phyloP scores from a whole-genome alignment of 2,113 vertebrate genomes.

The Pituophis catenifer region DNA sequence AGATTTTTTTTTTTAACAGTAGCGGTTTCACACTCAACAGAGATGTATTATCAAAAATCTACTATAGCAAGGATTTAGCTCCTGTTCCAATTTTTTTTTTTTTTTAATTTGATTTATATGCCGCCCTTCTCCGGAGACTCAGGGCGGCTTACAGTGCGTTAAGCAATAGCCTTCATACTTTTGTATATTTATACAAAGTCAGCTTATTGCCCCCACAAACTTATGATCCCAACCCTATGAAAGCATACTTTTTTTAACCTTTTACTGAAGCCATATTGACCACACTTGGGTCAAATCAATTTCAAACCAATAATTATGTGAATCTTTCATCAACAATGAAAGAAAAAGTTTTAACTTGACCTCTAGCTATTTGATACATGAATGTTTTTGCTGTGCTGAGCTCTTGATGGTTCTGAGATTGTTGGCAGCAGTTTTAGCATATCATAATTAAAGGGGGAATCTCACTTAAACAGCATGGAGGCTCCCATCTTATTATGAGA shows the following conservation, averaged over 20 bases:
- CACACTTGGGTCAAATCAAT: not conserved
- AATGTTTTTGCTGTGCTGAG: not conserved
- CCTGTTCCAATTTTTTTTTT: not conserved
- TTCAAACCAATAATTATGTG: not conserved
- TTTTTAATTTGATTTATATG: no score
- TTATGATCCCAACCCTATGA: not conserved
- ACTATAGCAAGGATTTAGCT: not conserved
- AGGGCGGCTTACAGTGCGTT: no score
- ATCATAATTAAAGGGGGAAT: not conserved
- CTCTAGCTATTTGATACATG: not conserved
- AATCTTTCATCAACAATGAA: not conserved
- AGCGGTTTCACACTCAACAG: not conserved
- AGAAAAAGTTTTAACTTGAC: not conserved
- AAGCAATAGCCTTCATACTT: no score
- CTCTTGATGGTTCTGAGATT: not conserved
- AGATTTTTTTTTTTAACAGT: not conserved
- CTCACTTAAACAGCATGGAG: not conserved
- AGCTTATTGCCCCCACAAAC: no score
- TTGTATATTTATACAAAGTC: no score
- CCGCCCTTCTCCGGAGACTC: no score
- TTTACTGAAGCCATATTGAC: not conserved
- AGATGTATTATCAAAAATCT: not conserved
- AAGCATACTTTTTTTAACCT: not conserved
- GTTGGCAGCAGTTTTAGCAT: not conserved
- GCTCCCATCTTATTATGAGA: not conserved